phyloP scores from a whole-genome alignment of 2,113 vertebrate species.

The Melanocharis versteri region DNA sequence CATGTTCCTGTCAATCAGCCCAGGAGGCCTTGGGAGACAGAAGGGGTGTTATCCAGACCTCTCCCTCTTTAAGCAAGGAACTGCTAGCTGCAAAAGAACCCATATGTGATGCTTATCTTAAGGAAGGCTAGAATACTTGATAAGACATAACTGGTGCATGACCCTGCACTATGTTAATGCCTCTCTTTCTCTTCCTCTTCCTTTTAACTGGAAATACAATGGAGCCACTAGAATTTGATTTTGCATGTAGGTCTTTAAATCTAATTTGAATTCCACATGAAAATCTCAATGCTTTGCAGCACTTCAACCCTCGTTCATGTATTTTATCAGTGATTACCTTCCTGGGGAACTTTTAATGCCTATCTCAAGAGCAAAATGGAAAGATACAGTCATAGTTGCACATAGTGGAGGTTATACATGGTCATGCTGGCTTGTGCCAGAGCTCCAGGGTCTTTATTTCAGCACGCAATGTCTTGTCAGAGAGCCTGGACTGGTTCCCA shows the following conservation, averaged over 20 bases:
- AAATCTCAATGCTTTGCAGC: not conserved
- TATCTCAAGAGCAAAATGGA: not conserved
- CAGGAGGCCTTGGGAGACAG: constrained; percentile 44
- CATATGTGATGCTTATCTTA: constrained; percentile 52
- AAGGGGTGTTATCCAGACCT: constrained; percentile 62
- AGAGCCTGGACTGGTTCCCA: not conserved
- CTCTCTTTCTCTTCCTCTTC: not conserved
- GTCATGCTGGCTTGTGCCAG: not conserved
- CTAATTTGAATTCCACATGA: constrained; percentile 3
- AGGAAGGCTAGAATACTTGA: constrained; percentile 54
- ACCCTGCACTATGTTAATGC: constrained; percentile 7
- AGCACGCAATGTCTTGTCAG: not conserved
- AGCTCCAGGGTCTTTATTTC: not conserved
- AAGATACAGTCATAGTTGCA: not conserved
- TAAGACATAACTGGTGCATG: constrained; percentile 52
- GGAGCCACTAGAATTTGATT: not conserved
- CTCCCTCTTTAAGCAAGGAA: constrained; percentile 10
- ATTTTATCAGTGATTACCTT: not conserved
- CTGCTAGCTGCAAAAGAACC: constrained; percentile 54
- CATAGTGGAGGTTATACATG: not conserved
- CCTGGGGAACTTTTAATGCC: not conserved
- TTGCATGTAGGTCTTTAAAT: not conserved
- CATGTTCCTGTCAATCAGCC: constrained; percentile 44
- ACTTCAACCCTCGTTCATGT: not conserved
- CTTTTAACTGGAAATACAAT: constrained; percentile 22